Conservation (phyloP, 2,113 vertebrate genomes). For the Sebastes fasciatus region DNA sequence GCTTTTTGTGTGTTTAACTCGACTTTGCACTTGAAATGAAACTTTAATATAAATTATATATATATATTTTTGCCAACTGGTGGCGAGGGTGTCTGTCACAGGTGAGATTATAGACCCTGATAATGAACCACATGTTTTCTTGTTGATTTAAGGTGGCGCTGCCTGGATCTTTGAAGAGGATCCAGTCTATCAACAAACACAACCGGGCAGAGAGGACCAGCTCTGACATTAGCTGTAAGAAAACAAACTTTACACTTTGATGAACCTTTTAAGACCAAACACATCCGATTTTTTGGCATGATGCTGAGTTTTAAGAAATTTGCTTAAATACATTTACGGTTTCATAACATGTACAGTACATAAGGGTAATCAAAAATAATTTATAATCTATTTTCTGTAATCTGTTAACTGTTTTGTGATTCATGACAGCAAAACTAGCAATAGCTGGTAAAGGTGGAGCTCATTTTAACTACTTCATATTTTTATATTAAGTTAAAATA, state of each 20-base stretch:
- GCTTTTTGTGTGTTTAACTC: not conserved
- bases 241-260: not conserved
- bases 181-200: constrained; percentile 89
- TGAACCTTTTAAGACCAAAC: not conserved
- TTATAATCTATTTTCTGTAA: too few relatives aligned
- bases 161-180: constrained; percentile 85
- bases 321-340: not conserved
- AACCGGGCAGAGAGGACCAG: constrained; percentile 83
- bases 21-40: not conserved
- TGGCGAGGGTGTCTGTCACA: not conserved
- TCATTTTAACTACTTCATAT: too few relatives aligned
- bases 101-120: not conserved
- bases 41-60: too few relatives aligned
- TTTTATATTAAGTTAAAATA: too few relatives aligned
- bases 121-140: not conserved
- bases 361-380: too few relatives aligned
- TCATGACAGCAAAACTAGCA: not conserved
- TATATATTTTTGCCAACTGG: not conserved
- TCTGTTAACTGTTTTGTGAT: not conserved
- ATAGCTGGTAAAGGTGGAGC: too few relatives aligned
- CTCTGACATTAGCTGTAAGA: constrained; percentile 86
- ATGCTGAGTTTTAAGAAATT: not conserved
- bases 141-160: constrained; percentile 66
- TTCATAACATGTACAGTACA: not conserved
- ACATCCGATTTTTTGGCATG: not conserved